phyloP scores from a whole-genome alignment of 2,113 vertebrate species.

The Ptychochromis oligacanthus region DNA sequence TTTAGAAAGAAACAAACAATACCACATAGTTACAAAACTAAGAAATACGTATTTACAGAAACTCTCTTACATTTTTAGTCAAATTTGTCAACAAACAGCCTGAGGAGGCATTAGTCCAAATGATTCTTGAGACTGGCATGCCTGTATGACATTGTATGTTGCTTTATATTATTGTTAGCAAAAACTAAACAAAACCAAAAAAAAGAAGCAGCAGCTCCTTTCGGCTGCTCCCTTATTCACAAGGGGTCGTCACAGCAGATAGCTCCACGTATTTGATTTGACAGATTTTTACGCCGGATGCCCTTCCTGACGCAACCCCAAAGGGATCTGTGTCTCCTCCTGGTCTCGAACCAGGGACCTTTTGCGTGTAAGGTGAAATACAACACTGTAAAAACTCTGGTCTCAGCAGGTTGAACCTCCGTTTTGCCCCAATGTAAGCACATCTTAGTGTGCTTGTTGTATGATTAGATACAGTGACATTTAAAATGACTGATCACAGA shows the following conservation, averaged over 20 bases:
- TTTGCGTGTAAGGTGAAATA: neutral
- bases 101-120: too few species aligned
- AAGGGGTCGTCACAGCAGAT: neutral
- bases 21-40: too few species aligned
- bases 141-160: neutral
- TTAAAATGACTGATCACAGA: neutral
- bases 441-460: neutral
- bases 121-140: too few species aligned
- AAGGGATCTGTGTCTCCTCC: accelerated
- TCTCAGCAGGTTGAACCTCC: neutral
- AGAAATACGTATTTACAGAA: too few species aligned
- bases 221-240: neutral
- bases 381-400: neutral
- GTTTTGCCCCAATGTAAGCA: neutral
- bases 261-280: neutral
- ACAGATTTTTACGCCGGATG: neutral
- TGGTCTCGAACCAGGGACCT: neutral
- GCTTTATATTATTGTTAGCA: neutral
- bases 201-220: neutral
- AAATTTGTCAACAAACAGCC: too few species aligned
- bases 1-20: neutral
- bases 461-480: neutral
- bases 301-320: neutral
- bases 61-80: neutral
- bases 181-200: too few species aligned